Evolutionary conservation across 2,888 invertebrate genomes (phyloP), one percentile per base, ranked within the genome.

Genomic region (Zaprionus obscuricornis): DNA sequence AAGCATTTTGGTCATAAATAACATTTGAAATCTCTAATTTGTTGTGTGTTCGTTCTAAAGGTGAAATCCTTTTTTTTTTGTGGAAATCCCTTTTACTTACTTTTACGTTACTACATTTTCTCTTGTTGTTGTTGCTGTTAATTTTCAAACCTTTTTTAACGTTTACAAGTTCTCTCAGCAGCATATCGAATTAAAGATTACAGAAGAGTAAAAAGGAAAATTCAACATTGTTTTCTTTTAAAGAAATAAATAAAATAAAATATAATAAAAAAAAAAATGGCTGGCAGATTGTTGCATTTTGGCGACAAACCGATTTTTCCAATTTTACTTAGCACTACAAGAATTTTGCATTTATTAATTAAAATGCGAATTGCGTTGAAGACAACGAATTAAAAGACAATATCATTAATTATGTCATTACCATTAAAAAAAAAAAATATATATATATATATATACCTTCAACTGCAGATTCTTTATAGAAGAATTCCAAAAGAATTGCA

Each of bases 311-410:
- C n/a, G n/a, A n/a, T n/a, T n/a, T n/a, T n/a, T n/a, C n/a, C n/a
- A n/a, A n/a, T n/a, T n/a, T n/a, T n/a, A n/a, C n/a, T n/a, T n/a
- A n/a, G n/a, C n/a, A n/a, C n/a, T n/a, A n/a, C n/a, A n/a, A n/a
- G n/a, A n/a, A n/a, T n/a, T n/a, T n/a, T n/a, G n/a, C n/a, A n/a
- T n/a, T n/a, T n/a, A n/a, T 63, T 31, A 55, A 64, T 83, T 75
- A 40, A 49, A 40, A 88, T 78, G 78, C 85, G 40, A 55, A 56
- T 52, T 87, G 86, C 86, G 86, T 67, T 56, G 54, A 60, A 63
- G 52, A 58, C 74, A 86, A 75, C 89, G 89, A 89, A 89, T 89
- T 89, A 89, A 89, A 89, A 89, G 82, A 87, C 89, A 89, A 89
- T 89, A 89, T 84, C 88, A 89, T 89, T 87, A 89, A 89, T 89